Percentiles rank a stretch among this genome's conserved stretches.
phyloP scores from a whole-genome alignment of 2,113 vertebrate species.

The Panthera leo region DNA sequence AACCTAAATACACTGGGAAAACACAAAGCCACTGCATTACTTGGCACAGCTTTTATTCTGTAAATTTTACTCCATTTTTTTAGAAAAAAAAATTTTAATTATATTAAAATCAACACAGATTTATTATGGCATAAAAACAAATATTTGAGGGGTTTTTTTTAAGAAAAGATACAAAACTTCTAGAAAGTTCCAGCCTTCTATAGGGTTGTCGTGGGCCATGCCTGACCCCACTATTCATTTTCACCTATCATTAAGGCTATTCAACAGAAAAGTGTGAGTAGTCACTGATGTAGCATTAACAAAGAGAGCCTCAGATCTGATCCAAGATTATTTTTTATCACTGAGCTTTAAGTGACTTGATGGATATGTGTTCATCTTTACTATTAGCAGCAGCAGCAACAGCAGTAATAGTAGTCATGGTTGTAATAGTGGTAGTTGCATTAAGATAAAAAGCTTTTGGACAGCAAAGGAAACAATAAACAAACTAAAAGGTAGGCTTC shows the following conservation, averaged over 20 bases:
- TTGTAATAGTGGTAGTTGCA: no score
- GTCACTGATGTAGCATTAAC: neutral
- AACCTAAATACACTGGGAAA: neutral
- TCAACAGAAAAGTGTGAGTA: neutral
- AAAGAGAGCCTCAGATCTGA: neutral
- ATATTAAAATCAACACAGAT: constrained; percentile 17
- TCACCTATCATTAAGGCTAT: neutral
- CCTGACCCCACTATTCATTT: neutral
- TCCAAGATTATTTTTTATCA: neutral
- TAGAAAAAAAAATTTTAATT: neutral
- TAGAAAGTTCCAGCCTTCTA: neutral
- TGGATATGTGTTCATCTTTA: neutral
- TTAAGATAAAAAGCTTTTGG: no score
- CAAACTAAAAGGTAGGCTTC: no score
- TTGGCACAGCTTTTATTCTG: neutral
- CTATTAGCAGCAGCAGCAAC: neutral
- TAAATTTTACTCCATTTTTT: constrained; percentile 40
- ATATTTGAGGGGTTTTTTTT: neutral
- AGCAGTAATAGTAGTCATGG: neutral
- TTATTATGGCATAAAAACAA: constrained; percentile 28
- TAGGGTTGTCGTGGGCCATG: neutral
- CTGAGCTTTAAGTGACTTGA: neutral
- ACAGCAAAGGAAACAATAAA: no score
- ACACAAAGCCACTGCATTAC: neutral
- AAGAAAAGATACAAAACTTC: neutral